A percentile compares a stretch with the other conserved stretches of the same genome.
phyloP scores from a whole-genome alignment of 1,140 invertebrate genomes.

The Lepeophtheirus salmonis region DNA sequence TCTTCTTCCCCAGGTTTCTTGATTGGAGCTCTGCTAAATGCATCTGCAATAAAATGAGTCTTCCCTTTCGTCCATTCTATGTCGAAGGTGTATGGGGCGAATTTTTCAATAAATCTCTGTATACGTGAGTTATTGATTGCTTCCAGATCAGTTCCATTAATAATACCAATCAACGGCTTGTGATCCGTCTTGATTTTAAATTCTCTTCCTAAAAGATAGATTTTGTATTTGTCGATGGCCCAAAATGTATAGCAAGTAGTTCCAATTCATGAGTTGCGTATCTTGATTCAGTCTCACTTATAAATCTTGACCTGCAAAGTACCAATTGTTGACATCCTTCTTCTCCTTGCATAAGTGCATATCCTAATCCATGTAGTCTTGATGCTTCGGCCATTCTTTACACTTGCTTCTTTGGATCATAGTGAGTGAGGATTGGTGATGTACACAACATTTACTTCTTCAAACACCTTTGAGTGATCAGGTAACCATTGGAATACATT shows the following conservation, averaged over 20 bases:
- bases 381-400: slow-evolving; percentile 5
- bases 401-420: not conserved
- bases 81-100: not conserved
- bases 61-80: not conserved
- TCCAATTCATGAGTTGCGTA: slow-evolving; percentile 22
- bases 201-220: slow-evolving; percentile 19
- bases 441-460: not conserved
- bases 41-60: not conserved
- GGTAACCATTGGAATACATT: slow-evolving; percentile 1
- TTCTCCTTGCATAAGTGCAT: slow-evolving; percentile 10
- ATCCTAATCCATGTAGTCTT: slow-evolving; percentile 15
- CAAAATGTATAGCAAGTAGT: slow-evolving; percentile 21
- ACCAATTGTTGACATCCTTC: not conserved
- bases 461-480: not conserved
- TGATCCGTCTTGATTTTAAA: slow-evolving; percentile 26
- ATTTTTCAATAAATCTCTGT: not conserved
- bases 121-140: slow-evolving; percentile 20
- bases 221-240: slow-evolving; percentile 22
- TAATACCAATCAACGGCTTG: slow-evolving; percentile 24
- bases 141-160: slow-evolving; percentile 23
- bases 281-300: slow-evolving; percentile 21
- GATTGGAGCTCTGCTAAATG: not conserved
- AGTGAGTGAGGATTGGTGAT: slow-evolving; percentile 7
- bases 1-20: no score
- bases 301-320: slow-evolving; percentile 13